A percentile compares a stretch with the other conserved stretches of the same genome.
phyloP scores from a whole-genome alignment of 2,888 invertebrate species.

The Agrotis ipsilon region DNA sequence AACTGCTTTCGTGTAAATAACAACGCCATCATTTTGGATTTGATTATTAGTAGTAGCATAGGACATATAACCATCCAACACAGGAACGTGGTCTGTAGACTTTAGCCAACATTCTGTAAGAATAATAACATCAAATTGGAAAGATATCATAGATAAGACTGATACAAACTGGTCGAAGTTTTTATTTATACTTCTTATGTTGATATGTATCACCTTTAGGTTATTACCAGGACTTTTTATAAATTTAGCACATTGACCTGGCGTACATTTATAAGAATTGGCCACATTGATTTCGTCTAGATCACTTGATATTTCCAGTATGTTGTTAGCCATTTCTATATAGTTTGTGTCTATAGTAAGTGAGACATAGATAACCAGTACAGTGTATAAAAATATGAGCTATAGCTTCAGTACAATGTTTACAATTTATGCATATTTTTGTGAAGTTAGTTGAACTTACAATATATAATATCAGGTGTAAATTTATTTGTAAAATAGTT shows the following conservation, averaged over 20 bases:
- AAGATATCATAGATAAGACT: not conserved
- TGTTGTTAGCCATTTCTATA: too few species aligned
- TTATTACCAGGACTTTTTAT: not conserved
- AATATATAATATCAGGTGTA: too few species aligned
- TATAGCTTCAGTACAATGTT: too few species aligned
- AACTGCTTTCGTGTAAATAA: not conserved
- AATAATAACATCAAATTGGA: not conserved
- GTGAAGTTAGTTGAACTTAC: too few species aligned
- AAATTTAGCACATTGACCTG: not conserved
- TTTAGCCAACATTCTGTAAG: not conserved
- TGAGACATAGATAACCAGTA: too few species aligned
- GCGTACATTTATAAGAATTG: not conserved
- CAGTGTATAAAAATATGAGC: too few species aligned
- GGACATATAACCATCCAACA: not conserved
- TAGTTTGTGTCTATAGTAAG: too few species aligned
- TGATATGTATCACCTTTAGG: not conserved
- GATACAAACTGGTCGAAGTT: not conserved
- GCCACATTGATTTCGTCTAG: not conserved
- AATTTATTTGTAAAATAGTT: too few species aligned
- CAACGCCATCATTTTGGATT: slow-evolving; percentile 7
- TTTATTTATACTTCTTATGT: not conserved
- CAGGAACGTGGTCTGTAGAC: not conserved
- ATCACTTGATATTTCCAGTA: too few species aligned
- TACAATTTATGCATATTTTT: too few species aligned
- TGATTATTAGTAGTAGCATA: not conserved